phyloP scores from a whole-genome alignment of 1,140 invertebrate species.

The Armadillidium nasatum region DNA sequence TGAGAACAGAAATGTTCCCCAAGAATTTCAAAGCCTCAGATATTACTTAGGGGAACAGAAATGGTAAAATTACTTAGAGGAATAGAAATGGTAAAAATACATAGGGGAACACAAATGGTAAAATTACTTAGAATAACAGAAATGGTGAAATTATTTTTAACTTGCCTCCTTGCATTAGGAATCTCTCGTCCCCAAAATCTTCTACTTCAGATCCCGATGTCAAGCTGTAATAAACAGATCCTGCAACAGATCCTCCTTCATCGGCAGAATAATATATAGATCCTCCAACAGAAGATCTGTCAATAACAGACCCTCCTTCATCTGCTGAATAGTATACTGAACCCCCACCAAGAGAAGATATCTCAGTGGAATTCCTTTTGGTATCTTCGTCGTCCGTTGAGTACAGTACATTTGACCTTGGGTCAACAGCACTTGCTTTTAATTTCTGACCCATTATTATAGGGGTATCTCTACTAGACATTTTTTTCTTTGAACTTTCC shows the following conservation, averaged over 20 bases:
- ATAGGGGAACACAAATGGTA: too few species aligned
- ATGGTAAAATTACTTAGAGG: too few species aligned
- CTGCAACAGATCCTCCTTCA: conserved; percentile 39
- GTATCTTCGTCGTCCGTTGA: neutral
- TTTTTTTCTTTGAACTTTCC: neutral
- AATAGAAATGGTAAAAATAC: too few species aligned
- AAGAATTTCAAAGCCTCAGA: too few species aligned
- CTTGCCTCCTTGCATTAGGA: conserved; percentile 36
- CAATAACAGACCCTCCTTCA: conserved; percentile 23
- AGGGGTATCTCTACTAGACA: neutral
- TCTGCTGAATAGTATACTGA: conserved; percentile 31
- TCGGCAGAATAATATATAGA: conserved; percentile 44
- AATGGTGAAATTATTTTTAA: neutral
- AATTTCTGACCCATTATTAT: neutral
- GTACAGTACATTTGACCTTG: neutral
- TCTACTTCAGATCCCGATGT: conserved; percentile 43
- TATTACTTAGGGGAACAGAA: too few species aligned
- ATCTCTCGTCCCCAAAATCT: conserved; percentile 34
- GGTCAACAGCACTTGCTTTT: neutral
- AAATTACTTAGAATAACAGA: too few species aligned
- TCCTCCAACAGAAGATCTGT: conserved; percentile 36
- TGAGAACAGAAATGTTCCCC: too few species aligned
- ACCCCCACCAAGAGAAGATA: neutral
- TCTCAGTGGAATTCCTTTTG: neutral
- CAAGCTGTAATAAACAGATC: conserved; percentile 42